Evolutionary conservation across 2,888 invertebrate genomes (phyloP).

Genomic region (Eilema griseolum): DNA sequence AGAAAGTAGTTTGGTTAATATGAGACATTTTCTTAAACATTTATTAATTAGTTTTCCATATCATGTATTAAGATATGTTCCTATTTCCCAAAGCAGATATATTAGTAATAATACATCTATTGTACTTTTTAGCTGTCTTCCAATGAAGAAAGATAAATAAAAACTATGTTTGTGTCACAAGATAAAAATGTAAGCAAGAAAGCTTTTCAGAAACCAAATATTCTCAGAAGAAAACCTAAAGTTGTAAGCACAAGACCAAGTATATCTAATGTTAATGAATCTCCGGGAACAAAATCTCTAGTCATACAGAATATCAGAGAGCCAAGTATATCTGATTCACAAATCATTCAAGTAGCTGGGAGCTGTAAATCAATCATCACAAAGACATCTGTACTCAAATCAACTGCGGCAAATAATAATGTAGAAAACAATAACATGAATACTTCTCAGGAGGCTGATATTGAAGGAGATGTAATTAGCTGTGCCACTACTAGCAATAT

Average conservation of each 20-base stretch:
- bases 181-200: constrained; percentile 68
- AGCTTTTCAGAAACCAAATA: constrained; percentile 79
- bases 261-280: constrained; percentile 49
- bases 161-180: constrained; percentile 73
- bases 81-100: neutral
- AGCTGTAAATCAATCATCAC: constrained; percentile 21
- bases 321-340: constrained; percentile 19
- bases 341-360: constrained; percentile 20
- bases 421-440: constrained; percentile 22
- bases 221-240: constrained; percentile 72
- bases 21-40: neutral
- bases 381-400: constrained; percentile 29
- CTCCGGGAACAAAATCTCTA: constrained; percentile 44
- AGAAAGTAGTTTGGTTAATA: too few relatives aligned
- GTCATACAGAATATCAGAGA: constrained; percentile 23
- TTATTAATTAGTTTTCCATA: neutral
- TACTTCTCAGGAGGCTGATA: constrained; percentile 38
- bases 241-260: constrained; percentile 42
- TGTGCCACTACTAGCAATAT: constrained; percentile 20
- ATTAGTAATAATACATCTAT: neutral
- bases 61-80: too few relatives aligned
- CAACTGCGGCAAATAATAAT: constrained; percentile 34
- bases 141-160: constrained; percentile 42
- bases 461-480: constrained; percentile 38
- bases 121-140: constrained; percentile 32